A percentile compares a stretch with the other conserved stretches of the same genome.
Evolutionary conservation across 1,140 invertebrate genomes (phyloP).

Genomic region (Druon quercuslanigerum): DNA sequence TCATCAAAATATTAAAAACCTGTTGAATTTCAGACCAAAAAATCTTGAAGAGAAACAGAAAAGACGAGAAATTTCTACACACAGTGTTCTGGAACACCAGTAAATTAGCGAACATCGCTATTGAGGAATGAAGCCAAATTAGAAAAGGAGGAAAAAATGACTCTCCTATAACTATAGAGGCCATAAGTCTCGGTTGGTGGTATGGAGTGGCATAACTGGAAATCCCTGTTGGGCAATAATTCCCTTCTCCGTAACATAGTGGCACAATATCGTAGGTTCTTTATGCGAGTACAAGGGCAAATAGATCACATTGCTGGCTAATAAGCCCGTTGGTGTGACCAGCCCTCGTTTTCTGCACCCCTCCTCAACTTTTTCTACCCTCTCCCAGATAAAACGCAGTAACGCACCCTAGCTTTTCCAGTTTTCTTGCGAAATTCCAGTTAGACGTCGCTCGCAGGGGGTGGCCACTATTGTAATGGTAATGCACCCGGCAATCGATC

Average conservation of each 20-base stretch:
- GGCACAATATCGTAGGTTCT: conserved; percentile 71
- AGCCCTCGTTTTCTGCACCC: conserved; percentile 45
- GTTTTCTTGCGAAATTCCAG: conserved; percentile 71
- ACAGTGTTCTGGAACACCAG: background rate
- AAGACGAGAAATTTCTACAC: no score
- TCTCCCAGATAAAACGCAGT: conserved; percentile 28
- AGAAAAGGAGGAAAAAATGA: conserved; percentile 65
- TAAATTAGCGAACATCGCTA: background rate
- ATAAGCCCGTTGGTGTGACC: conserved; percentile 55
- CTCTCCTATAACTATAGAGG: conserved; percentile 37
- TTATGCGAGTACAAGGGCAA: conserved; percentile 72
- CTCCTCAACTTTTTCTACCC: conserved; percentile 45
- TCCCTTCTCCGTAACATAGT: conserved; percentile 70
- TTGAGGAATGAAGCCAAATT: conserved; percentile 66
- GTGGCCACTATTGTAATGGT: conserved; percentile 69
- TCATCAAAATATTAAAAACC: no score
- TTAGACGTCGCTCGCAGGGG: conserved; percentile 61
- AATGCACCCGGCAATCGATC: conserved; percentile 70
- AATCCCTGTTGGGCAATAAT: conserved; percentile 73
- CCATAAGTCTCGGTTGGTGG: conserved; percentile 52
- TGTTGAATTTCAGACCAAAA: no score
- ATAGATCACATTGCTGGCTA: conserved; percentile 70
- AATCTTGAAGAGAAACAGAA: no score
- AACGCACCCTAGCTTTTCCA: conserved; percentile 58
- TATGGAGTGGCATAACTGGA: conserved; percentile 58